Percentiles rank a stretch among this genome's conserved stretches.
Evolutionary conservation across 1,140 invertebrate genomes (phyloP).

Genomic region (Meloidogyne exigua): DNA sequence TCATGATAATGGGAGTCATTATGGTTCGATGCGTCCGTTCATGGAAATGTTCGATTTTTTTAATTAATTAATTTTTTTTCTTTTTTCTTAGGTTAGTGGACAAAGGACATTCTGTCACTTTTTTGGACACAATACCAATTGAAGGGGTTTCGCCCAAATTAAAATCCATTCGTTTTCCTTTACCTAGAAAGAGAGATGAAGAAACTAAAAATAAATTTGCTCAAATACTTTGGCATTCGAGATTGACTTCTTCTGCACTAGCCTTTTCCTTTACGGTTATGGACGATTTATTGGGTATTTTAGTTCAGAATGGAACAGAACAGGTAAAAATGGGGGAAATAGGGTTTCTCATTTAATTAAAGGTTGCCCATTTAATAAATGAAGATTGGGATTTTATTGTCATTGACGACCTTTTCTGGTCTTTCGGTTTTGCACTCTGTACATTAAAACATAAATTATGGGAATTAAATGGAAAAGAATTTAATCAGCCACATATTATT

Average conservation of each 20-base stretch:
- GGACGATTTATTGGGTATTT: slow-evolving; percentile 4
- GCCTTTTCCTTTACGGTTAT: neutral
- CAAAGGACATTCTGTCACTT: slow-evolving; percentile 14
- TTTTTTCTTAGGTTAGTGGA: neutral
- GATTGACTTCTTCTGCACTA: neutral
- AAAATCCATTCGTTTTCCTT: slow-evolving; percentile 7
- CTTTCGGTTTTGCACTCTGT: slow-evolving; percentile 18
- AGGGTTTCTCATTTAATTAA: neutral
- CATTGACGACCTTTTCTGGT: slow-evolving; percentile 27
- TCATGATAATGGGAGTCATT: slow-evolving; percentile 19
- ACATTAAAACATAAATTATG: slow-evolving; percentile 11
- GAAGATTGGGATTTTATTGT: slow-evolving; percentile 30
- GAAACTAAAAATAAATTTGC: slow-evolving; percentile 1
- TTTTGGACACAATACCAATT: slow-evolving; percentile 19
- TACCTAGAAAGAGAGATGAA: slow-evolving; percentile 2
- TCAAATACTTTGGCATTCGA: slow-evolving; percentile 14
- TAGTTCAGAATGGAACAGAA: neutral
- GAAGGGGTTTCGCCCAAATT: slow-evolving; percentile 7
- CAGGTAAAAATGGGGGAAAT: neutral
- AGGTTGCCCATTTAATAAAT: slow-evolving; percentile 15
- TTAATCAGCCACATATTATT: slow-evolving; percentile 13
- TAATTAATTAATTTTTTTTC: neutral
- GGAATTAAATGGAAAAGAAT: neutral
- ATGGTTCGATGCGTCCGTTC: slow-evolving; percentile 9
- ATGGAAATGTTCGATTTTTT: slow-evolving; percentile 10